Percentiles rank a stretch among this genome's conserved stretches.
Conservation (phyloP, 1,140 invertebrate genomes). For the Drosophila simulans region DNA sequence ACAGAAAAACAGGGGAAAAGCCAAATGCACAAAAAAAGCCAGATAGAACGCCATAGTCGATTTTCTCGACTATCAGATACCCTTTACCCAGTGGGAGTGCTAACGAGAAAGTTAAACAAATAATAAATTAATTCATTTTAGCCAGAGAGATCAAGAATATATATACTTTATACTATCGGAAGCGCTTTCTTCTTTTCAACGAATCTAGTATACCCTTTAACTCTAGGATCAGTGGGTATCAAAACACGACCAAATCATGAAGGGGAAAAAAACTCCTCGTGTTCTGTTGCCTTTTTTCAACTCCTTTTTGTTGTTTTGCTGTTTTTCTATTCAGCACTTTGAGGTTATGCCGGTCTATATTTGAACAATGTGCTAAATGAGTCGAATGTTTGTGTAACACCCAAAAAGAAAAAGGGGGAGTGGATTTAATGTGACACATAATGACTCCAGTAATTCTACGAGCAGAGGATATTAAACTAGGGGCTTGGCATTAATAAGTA, state of each 20-base stretch:
- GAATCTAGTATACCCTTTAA: no score
- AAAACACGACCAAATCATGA: neutral
- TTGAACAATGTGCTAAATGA: constrained; percentile 78
- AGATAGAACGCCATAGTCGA: no score
- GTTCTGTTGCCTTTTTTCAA: constrained; percentile 22
- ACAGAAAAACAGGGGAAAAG: neutral
- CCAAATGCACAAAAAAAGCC: neutral
- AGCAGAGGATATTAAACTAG: neutral
- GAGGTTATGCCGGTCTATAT: constrained; percentile 56
- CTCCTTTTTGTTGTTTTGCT: neutral
- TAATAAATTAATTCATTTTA: no score
- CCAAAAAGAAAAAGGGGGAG: neutral
- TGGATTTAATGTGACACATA: constrained; percentile 1
- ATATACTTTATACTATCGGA: no score
- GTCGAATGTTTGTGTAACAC: constrained; percentile 57
- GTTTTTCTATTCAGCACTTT: constrained; percentile 35
- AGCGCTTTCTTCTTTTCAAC: no score
- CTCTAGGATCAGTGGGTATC: no score
- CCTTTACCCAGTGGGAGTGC: no score
- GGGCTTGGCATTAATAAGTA: constrained; percentile 1
- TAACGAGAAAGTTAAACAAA: no score
- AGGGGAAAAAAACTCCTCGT: constrained; percentile 23
- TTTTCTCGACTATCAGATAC: no score
- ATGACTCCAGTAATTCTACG: constrained; percentile 3
- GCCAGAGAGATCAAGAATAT: no score